Evolutionary conservation across 2,113 vertebrate genomes (phyloP), one percentile per base, ranked within the genome.

Genomic region (Myotis davidii): DNA sequence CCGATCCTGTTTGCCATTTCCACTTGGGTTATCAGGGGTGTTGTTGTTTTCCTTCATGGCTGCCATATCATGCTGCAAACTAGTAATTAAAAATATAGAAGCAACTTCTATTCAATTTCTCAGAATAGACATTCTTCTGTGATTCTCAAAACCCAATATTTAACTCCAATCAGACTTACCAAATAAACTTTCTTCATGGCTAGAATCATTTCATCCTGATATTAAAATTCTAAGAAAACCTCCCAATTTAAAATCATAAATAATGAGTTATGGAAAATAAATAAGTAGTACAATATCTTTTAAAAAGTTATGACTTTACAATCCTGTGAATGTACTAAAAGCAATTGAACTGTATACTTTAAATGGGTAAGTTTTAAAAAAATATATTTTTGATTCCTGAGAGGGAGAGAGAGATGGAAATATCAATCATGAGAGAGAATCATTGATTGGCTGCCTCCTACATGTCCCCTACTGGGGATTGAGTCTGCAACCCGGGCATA

Each of bases 1-100:
- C 95, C 98, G 98, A 85, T 99, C 99, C 39, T 98, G 97, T 97
- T 99, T 99, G 52, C 99, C 99, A 98, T 99, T 99, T 74, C 98
- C 98, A 87, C 69, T 90, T 97, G 96, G 12, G 96, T 88, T 88
- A 95, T 98, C 97, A 87, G 97, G 96, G 21, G 98, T 98, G 72
- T 96, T 98, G 96, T 97, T 97, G 64, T 91, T 92, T 98, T 99
- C 98, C 64, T 98, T 98, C 74, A 83, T 48, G 69, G 72, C 10
- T 92, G 74, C 56, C 88, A 93, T 21, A 78, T 97, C 97, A 70
- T 97, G 94, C 93, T 95, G 85, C 48, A 94, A 67, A 77, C 98
- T 98, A 95, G 54, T 87, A 54, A 89, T 72, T 8, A 6, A 65
- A 88, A 92, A 94, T 56, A 39, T 8, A 87, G 39, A 88, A 96